Evolutionary conservation across 2,113 vertebrate species (phyloP).

Genomic region (Petrocephalus microphthalmus): DNA sequence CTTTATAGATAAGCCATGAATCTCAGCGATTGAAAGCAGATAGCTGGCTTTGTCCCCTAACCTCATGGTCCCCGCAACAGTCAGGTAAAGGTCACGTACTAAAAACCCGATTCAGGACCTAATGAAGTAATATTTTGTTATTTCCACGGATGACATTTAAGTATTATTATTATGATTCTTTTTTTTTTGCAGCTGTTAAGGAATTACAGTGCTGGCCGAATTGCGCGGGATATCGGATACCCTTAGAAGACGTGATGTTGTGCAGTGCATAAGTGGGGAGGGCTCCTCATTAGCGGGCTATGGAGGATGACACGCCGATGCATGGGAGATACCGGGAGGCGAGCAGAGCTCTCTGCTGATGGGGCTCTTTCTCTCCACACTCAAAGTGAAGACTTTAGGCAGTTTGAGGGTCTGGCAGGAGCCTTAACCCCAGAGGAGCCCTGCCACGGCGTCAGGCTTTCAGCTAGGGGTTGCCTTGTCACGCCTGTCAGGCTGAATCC

Average conservation of each 20-base stretch:
- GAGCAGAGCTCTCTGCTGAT: neutral
- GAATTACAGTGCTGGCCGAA: neutral
- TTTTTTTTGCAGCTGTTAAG: neutral
- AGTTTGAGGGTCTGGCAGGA: neutral
- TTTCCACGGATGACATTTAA: constrained; percentile 5
- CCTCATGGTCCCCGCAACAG: neutral
- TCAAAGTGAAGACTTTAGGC: constrained; percentile 1
- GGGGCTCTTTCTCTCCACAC: neutral
- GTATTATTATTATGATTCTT: neutral
- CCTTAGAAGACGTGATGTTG: neutral
- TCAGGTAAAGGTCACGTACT: neutral
- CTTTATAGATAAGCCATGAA: neutral
- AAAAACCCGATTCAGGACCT: neutral
- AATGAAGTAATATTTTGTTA: constrained; percentile 5
- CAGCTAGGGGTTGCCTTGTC: neutral
- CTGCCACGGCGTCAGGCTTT: neutral
- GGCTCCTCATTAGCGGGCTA: neutral
- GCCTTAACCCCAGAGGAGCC: neutral
- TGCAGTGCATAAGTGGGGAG: neutral
- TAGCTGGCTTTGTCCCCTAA: neutral
- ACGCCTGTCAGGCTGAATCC: neutral
- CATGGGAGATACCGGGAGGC: neutral
- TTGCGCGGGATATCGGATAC: neutral
- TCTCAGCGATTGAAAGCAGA: neutral
- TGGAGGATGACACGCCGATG: neutral